Conservation (phyloP, 1,140 invertebrate genomes). For the Plectrocnemia conspersa region DNA sequence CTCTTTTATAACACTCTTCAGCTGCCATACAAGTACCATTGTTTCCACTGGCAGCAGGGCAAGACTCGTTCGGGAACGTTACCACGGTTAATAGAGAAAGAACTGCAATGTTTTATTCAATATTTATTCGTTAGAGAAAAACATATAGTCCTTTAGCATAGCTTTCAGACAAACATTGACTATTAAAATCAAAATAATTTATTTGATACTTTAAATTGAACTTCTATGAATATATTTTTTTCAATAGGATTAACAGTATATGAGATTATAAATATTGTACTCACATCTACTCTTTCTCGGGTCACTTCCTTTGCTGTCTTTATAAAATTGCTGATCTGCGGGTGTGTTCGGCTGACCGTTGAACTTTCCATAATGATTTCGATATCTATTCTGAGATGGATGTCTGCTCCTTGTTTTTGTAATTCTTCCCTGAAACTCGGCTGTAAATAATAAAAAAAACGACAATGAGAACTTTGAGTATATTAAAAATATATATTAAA, state of each 20-base stretch:
- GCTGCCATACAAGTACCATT: conserved; percentile 70
- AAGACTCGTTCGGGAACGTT: conserved; percentile 65
- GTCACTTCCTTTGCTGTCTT: neutral
- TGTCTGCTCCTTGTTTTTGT: neutral
- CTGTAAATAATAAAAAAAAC: conserved; percentile 3
- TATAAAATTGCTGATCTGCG: neutral
- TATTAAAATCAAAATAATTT: neutral
- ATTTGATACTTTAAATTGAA: neutral
- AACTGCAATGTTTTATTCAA: no score
- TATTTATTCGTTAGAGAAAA: no score
- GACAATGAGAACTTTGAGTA: neutral
- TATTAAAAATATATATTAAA: neutral
- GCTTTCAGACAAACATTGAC: no score
- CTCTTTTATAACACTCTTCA: conserved; percentile 61
- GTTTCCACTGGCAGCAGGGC: conserved; percentile 64
- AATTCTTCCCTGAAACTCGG: conserved; percentile 1
- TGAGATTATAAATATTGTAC: neutral
- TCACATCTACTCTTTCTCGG: conserved; percentile 14
- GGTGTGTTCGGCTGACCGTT: neutral
- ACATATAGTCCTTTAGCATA: no score
- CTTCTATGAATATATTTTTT: neutral
- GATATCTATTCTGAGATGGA: no score
- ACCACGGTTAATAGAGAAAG: conserved; percentile 70
- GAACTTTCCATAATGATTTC: conserved; percentile 9
- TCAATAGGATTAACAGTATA: neutral